These are phyloP conservation scores for Acronicta alni DNA, from an alignment of 2,888 invertebrate genomes.

Conservation along the genomic window DNA sequence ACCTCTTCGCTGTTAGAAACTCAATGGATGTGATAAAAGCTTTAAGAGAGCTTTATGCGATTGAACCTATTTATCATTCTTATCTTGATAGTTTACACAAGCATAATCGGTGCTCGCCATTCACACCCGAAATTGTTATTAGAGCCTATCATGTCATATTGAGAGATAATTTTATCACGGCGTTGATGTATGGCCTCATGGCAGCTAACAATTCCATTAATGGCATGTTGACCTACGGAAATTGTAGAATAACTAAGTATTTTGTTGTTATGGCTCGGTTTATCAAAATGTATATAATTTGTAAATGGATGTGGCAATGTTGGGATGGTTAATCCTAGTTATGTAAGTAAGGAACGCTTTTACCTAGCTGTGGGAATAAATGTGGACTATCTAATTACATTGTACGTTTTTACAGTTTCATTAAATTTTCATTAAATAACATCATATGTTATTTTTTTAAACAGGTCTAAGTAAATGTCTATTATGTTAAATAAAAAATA, in stretches of 20 bases:
- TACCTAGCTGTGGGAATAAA: too few relatives aligned
- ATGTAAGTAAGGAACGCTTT: too few relatives aligned
- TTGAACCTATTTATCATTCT: constrained; percentile 70
- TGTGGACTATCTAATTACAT: too few relatives aligned
- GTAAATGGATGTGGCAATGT: background rate
- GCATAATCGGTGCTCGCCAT: constrained; percentile 75
- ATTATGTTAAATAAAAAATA: too few relatives aligned
- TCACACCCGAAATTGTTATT: constrained; percentile 77
- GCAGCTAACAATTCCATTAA: constrained; percentile 50
- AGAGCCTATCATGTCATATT: constrained; percentile 70
- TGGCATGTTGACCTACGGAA: constrained; percentile 36
- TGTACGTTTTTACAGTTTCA: too few relatives aligned
- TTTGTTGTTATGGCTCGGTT: constrained; percentile 2
- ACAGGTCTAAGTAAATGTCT: too few relatives aligned
- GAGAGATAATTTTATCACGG: constrained; percentile 61
- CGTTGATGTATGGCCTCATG: constrained; percentile 61
- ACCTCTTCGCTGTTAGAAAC: background rate
- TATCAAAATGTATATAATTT: background rate
- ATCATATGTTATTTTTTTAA: too few relatives aligned
- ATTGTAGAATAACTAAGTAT: constrained; percentile 15
- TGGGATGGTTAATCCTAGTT: too few relatives aligned
- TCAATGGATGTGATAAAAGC: constrained; percentile 27
- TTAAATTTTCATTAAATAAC: too few relatives aligned
- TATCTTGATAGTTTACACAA: constrained; percentile 75
- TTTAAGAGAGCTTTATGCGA: constrained; percentile 29